Conservation (phyloP, 2,113 vertebrate genomes). For the Ceyx cyanopectus region DNA sequence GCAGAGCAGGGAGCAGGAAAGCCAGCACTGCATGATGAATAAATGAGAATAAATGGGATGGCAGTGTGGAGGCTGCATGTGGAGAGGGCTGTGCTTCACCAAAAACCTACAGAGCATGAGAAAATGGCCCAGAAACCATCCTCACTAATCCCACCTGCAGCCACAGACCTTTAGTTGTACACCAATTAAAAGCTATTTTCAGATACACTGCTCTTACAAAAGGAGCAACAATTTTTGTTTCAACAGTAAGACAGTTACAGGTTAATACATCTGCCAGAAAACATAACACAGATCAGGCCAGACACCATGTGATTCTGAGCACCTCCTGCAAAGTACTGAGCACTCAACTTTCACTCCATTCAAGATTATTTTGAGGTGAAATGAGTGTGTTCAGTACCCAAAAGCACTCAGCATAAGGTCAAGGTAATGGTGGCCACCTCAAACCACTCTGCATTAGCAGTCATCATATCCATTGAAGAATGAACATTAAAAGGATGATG, state of each 20-base stretch:
- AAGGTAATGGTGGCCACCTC: slow-evolving; percentile 37
- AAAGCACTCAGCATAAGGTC: slow-evolving; percentile 15
- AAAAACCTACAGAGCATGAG: background rate
- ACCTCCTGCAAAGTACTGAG: slow-evolving; percentile 27
- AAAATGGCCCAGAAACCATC: background rate
- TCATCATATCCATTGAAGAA: slow-evolving; percentile 16
- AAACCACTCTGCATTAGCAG: slow-evolving; percentile 5
- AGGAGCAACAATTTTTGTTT: slow-evolving; percentile 33
- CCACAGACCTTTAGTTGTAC: slow-evolving; percentile 20
- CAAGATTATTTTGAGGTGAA: slow-evolving; percentile 26
- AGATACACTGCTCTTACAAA: slow-evolving; percentile 43
- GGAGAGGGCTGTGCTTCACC: slow-evolving; percentile 12
- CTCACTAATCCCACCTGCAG: background rate
- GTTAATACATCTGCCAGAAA: slow-evolving; percentile 48
- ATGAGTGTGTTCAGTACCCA: background rate
- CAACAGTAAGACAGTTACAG: slow-evolving; percentile 50
- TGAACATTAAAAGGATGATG: background rate
- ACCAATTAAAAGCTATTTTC: slow-evolving; percentile 47
- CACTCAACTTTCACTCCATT: background rate
- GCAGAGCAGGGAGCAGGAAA: slow-evolving; percentile 1
- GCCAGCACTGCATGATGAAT: slow-evolving; percentile 1
- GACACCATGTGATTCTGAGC: background rate
- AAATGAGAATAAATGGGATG: background rate
- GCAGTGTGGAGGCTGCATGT: background rate
- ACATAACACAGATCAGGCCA: slow-evolving; percentile 32